A percentile compares a stretch with the other conserved stretches of the same genome.
Evolutionary conservation across 2,888 invertebrate species (phyloP).

Genomic region (Drosophila dives): DNA sequence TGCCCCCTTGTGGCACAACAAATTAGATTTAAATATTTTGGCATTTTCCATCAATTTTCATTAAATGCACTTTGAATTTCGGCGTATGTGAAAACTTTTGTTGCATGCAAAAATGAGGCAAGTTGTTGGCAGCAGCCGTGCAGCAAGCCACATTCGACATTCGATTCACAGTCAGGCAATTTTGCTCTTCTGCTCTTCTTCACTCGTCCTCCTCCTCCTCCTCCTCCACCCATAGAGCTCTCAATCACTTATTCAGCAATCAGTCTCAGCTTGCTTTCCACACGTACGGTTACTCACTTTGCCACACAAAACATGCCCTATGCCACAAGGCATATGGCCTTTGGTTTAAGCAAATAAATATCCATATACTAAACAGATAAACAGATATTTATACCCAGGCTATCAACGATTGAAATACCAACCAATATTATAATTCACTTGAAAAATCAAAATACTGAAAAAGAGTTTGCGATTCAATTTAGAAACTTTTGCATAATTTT

Average conservation of each 20-base stretch:
- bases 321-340: background rate
- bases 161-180: constrained; percentile 36
- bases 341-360: background rate
- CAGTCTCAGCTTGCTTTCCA: constrained; percentile 71
- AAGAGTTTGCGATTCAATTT: background rate
- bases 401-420: background rate
- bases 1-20: constrained; percentile 23
- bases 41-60: constrained; percentile 79
- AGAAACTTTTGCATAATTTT: background rate
- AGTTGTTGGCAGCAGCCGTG: constrained; percentile 51
- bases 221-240: constrained; percentile 39
- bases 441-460: background rate
- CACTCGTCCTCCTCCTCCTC: background rate
- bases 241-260: constrained; percentile 77
- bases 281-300: constrained; percentile 69
- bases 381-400: background rate
- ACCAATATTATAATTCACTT: background rate
- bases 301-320: constrained; percentile 23
- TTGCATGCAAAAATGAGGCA: constrained; percentile 60
- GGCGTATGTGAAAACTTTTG: constrained; percentile 51
- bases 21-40: constrained; percentile 79
- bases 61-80: constrained; percentile 38
- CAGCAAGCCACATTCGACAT: constrained; percentile 33
- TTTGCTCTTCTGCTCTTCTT: background rate
- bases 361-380: background rate